Conservation (phyloP, 2,113 vertebrate genomes). For the Eurypyga helias region DNA sequence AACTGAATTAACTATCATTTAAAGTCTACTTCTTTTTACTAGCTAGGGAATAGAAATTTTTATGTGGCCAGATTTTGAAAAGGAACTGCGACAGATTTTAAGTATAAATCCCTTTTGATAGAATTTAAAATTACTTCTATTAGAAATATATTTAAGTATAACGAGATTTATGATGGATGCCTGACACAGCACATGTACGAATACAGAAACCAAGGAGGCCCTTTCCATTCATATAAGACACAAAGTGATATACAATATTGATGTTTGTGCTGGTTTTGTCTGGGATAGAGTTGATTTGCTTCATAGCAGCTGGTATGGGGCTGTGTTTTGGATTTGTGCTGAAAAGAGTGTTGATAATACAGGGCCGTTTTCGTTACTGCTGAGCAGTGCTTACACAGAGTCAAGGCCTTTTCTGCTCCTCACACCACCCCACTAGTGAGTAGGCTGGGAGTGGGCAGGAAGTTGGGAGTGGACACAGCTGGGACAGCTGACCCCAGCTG, state of each 20-base stretch:
- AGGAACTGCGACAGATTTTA: not conserved
- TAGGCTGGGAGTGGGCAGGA: too few relatives aligned
- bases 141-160: not conserved
- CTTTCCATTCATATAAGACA: not conserved
- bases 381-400: too few relatives aligned
- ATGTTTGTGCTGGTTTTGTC: not conserved
- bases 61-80: not conserved
- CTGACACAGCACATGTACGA: not conserved
- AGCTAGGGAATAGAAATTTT: not conserved
- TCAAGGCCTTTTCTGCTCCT: too few relatives aligned
- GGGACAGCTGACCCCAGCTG: too few relatives aligned
- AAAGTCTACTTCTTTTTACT: not conserved
- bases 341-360: too few relatives aligned
- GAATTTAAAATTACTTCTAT: not conserved
- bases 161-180: not conserved
- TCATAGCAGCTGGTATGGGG: too few relatives aligned
- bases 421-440: too few relatives aligned
- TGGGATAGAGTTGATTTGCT: too few relatives aligned
- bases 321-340: too few relatives aligned
- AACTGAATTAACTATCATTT: not conserved
- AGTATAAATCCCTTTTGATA: not conserved
- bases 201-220: not conserved
- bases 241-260: fast-evolving
- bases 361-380: too few relatives aligned
- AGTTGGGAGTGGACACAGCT: too few relatives aligned